These are phyloP conservation scores for Chouioia cunea DNA, from an alignment of 2,888 invertebrate genomes.

Conservation along the genomic window DNA sequence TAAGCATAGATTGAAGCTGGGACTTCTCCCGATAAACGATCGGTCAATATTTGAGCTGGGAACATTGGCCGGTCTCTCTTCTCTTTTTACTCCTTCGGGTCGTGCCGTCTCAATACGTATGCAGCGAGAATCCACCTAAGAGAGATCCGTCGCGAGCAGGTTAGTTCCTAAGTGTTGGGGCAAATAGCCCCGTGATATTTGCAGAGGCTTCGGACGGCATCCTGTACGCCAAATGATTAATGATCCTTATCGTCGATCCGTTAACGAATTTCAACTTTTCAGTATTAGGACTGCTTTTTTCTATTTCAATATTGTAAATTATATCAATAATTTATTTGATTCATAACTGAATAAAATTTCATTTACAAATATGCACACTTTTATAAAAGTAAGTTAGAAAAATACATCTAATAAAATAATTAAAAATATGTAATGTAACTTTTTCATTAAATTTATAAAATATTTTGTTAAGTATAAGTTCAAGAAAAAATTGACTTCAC, in stretches of 20 bases:
- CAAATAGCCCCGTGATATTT: slow-evolving; percentile 38
- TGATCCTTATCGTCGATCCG: slow-evolving; percentile 28
- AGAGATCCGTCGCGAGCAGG: slow-evolving; percentile 28
- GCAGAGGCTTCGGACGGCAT: slow-evolving; percentile 11
- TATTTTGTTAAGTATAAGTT: too few relatives aligned
- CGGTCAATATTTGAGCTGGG: slow-evolving; percentile 62
- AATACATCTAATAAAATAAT: too few relatives aligned
- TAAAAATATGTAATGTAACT: too few relatives aligned
- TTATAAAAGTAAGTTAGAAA: too few relatives aligned
- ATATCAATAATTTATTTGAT: too few relatives aligned
- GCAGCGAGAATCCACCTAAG: slow-evolving; percentile 13
- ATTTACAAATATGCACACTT: too few relatives aligned
- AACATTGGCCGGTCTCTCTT: slow-evolving; percentile 32
- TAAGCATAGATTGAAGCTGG: slow-evolving; percentile 43
- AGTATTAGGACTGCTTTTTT: too few relatives aligned
- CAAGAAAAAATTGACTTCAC: too few relatives aligned
- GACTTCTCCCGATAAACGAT: slow-evolving; percentile 60
- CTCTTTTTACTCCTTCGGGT: slow-evolving; percentile 23
- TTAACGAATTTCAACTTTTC: slow-evolving; percentile 21
- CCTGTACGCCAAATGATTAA: slow-evolving; percentile 34
- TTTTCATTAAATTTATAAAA: too few relatives aligned
- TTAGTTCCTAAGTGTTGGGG: slow-evolving; percentile 36
- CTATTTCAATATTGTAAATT: too few relatives aligned
- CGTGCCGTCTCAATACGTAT: background rate
- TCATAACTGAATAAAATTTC: too few relatives aligned